These are phyloP conservation scores for Dioctria linearis DNA, from an alignment of 2,888 invertebrate species.

Conservation along the genomic window DNA sequence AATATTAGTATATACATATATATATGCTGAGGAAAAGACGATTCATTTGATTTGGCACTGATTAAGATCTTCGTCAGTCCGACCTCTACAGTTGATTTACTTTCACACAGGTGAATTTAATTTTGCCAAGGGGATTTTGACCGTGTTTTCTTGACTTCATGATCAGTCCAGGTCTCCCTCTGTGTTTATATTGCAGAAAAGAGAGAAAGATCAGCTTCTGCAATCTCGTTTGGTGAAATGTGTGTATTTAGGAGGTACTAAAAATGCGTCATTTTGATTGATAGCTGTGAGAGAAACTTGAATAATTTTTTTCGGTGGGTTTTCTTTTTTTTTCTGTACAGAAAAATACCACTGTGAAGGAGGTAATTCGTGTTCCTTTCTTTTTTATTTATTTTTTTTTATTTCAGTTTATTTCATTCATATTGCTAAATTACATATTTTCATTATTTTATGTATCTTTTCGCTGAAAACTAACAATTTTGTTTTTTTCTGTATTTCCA, in stretches of 20 bases:
- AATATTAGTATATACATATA: no score
- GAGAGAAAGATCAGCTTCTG: neutral
- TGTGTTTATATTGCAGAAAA: neutral
- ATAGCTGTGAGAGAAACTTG: slow-evolving; percentile 2
- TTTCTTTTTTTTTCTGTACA: neutral
- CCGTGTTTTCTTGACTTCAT: slow-evolving; percentile 25
- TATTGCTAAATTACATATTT: no score
- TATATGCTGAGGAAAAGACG: slow-evolving; percentile 16
- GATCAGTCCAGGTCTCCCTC: slow-evolving; percentile 1
- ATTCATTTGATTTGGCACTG: slow-evolving; percentile 51
- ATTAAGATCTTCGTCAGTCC: slow-evolving; percentile 50
- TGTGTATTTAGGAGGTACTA: slow-evolving; percentile 21
- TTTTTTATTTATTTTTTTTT: neutral
- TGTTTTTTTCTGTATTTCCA: no score
- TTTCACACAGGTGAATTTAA: slow-evolving; percentile 45
- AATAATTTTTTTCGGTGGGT: neutral
- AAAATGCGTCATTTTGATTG: slow-evolving; percentile 48
- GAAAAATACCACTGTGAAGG: neutral
- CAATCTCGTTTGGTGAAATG: slow-evolving; percentile 21
- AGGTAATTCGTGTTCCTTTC: no score
- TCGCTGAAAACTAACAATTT: no score
- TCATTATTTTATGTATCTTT: no score
- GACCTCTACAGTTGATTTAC: slow-evolving; percentile 47
- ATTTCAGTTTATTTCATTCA: neutral
- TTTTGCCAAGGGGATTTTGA: slow-evolving; percentile 34